A percentile compares a stretch with the other conserved stretches of the same genome.
Conservation (phyloP, 2,113 vertebrate genomes). For the Lates calcarifer region DNA sequence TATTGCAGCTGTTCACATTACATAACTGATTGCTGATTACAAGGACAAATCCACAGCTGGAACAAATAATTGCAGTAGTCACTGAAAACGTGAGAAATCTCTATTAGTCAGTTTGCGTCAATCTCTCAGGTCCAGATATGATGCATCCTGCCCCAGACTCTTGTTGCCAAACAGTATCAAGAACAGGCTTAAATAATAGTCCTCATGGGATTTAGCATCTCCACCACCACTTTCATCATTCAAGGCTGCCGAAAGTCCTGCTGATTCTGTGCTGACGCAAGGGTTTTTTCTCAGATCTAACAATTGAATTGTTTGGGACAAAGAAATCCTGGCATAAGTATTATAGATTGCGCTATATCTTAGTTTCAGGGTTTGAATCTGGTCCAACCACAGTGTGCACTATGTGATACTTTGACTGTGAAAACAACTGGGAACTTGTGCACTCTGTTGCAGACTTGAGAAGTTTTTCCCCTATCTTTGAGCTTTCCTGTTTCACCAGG, state of each 20-base stretch:
- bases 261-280: conserved; percentile 5
- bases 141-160: not conserved
- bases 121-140: not conserved
- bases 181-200: no score
- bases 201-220: conserved; percentile 5
- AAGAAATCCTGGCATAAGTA: conserved; percentile 8
- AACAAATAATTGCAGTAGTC: conserved; percentile 10
- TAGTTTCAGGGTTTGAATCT: not conserved
- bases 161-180: not conserved
- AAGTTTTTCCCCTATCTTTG: not conserved
- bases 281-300: conserved; percentile 5
- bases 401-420: no score
- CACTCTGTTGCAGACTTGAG: not conserved
- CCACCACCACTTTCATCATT: conserved; percentile 5
- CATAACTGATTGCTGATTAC: not conserved
- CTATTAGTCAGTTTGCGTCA: no score
- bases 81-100: conserved; percentile 2
- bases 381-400: not conserved
- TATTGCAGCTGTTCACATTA: not conserved
- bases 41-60: not conserved
- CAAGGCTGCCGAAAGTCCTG: conserved; percentile 11
- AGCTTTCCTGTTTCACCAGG: not conserved
- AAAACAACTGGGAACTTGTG: not conserved
- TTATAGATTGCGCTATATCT: not conserved
- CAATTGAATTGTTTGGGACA: not conserved